Evolutionary conservation across 2,113 vertebrate genomes (phyloP), one percentile per base, ranked within the genome.

Genomic region (Sialia sialis): DNA sequence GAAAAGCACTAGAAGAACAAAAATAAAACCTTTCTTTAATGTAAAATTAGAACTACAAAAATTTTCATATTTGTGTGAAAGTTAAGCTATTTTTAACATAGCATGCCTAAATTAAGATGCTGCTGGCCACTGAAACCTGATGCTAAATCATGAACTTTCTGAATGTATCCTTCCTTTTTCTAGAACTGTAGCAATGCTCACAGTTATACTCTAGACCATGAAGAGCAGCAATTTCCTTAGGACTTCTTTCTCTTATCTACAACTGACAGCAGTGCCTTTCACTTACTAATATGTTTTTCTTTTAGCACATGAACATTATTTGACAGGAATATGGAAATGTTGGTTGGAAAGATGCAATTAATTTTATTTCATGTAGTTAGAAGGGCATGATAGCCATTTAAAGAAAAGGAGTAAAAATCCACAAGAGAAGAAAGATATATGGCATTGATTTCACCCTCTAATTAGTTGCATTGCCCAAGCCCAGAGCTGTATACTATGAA

Each of bases 361-460:
- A 68, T 84, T 84, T 49, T 36, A 76, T 79, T 76, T 89, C 46
- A 19, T 67, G 30, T 69, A 49, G 75, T 87, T 72, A 87, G 38
- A 88, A 83, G 32, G 29, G 13, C 26, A 77, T 14, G 26, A 72
- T 72, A 90, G 10, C 39, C 39, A 16, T 68, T 84, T 67, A 74
- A 92, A 94, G 44, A 92, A 68, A 81, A 55, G 29, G 44, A 92
- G 41, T 55, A 86, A 87, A 90, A 91, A 84, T 94, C 66, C 54
- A 82, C 41, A 59, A 41, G 81, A 87, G 90, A 87, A 78, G 86
- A 89, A 93, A 91, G 73, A 94, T 91, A 60, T n/a, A 84, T 58
- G 73, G 84, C 62, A 92, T 97, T 96, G 81, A 92, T 96, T 97
- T 92, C 22, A 56, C 38, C 38, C 41, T 94, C 52, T 91, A 91